Conservation (phyloP, 2,888 invertebrate genomes). For the Dione juno region DNA sequence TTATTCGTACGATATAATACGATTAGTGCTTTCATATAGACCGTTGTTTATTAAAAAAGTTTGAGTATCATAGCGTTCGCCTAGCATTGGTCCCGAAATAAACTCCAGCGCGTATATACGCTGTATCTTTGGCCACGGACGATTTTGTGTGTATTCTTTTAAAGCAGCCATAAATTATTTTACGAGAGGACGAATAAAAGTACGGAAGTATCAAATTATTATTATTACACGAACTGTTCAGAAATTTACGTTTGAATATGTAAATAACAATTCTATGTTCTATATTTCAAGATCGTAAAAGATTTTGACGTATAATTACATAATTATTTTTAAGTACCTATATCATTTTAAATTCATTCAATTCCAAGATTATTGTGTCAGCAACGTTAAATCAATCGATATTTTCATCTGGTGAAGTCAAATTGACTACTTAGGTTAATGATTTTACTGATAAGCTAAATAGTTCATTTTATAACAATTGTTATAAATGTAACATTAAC, state of each 20-base stretch:
- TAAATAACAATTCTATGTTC: background rate
- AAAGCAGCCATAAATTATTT: constrained; percentile 29
- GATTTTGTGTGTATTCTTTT: constrained; percentile 46
- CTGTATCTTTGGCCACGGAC: constrained; percentile 55
- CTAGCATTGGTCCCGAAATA: constrained; percentile 61
- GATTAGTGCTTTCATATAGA: background rate
- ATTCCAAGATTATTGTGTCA: too few species aligned
- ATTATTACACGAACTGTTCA: background rate
- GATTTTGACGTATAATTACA: too few species aligned
- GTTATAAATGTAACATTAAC: too few species aligned
- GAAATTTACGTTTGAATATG: background rate
- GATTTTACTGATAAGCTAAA: too few species aligned
- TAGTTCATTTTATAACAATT: too few species aligned
- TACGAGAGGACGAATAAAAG: constrained; percentile 18
- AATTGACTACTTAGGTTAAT: too few species aligned
- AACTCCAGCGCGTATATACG: constrained; percentile 52
- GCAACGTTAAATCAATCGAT: too few species aligned
- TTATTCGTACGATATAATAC: too few species aligned
- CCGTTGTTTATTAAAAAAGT: constrained; percentile 40
- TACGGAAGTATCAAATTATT: constrained; percentile 19
- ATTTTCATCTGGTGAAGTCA: too few species aligned
- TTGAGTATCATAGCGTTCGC: constrained; percentile 52
- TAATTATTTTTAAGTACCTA: too few species aligned
- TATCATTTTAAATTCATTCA: too few species aligned
- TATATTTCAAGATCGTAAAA: background rate